Percentiles rank a stretch among this genome's conserved stretches.
Conservation (phyloP, 2,113 vertebrate species). For the Gnathonemus longibarbis region DNA sequence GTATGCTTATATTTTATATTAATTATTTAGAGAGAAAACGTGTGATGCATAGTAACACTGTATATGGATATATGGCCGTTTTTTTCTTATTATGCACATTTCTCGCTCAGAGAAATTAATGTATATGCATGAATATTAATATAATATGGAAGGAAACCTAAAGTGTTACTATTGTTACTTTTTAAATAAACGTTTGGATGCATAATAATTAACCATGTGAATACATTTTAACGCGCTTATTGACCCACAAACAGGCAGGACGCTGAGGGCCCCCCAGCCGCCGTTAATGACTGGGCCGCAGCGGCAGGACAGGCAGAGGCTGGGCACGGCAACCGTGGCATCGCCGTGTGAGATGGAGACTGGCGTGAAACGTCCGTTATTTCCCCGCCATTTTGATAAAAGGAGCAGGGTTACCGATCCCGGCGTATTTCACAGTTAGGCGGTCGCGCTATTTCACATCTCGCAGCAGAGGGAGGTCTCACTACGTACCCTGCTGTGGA, state of each 20-base stretch:
- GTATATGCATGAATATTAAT: background rate
- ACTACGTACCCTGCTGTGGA: background rate
- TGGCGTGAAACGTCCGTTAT: background rate
- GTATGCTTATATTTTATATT: background rate
- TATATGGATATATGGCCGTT: background rate
- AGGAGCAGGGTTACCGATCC: background rate
- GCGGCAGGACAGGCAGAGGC: background rate
- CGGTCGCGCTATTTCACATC: background rate
- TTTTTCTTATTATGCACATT: background rate
- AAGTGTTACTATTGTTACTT: background rate
- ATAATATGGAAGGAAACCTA: background rate
- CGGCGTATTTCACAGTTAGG: background rate
- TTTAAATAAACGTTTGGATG: background rate
- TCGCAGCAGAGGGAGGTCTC: background rate
- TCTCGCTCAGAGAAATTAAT: background rate
- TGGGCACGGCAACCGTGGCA: background rate
- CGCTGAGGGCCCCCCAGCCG: background rate
- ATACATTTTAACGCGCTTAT: background rate
- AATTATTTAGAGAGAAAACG: constrained; percentile 9
- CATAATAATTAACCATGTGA: background rate
- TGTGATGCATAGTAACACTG: constrained; percentile 8
- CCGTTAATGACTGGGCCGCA: background rate
- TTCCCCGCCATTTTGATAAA: background rate
- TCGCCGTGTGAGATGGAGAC: background rate
- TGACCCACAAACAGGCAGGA: background rate